A percentile compares a stretch with the other conserved stretches of the same genome.
Evolutionary conservation across 2,888 invertebrate species (phyloP).

Genomic region (Dione vanillae): DNA sequence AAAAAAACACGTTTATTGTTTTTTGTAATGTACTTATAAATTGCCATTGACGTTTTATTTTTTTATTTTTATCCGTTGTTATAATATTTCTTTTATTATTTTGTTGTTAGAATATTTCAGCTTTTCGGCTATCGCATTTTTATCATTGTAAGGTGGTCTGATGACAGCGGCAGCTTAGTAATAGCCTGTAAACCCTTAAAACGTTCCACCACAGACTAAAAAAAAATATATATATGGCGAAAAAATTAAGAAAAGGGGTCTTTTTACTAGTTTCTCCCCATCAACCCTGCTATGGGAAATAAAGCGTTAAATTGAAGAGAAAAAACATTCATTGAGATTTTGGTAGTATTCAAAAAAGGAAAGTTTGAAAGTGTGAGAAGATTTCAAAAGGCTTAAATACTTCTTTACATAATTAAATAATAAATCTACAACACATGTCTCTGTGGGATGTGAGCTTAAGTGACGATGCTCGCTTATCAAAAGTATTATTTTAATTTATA

Average conservation of each 20-base stretch:
- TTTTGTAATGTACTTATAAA: no score
- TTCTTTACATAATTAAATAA: slow-evolving; percentile 37
- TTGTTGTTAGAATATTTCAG: no score
- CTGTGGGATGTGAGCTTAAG: slow-evolving; percentile 14
- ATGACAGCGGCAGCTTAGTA: no score
- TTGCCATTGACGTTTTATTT: no score
- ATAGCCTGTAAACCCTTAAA: no score
- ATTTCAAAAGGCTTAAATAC: slow-evolving; percentile 29
- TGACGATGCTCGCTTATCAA: slow-evolving; percentile 9
- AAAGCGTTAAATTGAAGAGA: not conserved
- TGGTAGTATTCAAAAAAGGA: slow-evolving; percentile 3
- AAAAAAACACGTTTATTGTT: no score
- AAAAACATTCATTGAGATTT: not conserved
- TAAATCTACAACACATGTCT: slow-evolving; percentile 28
- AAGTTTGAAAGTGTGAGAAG: slow-evolving; percentile 24
- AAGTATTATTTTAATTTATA: not conserved
- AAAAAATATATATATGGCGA: no score
- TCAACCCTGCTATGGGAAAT: not conserved
- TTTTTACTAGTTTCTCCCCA: not conserved
- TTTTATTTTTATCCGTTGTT: no score
- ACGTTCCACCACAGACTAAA: no score
- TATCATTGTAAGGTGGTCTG: no score
- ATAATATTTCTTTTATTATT: no score
- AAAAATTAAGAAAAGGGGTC: not conserved
- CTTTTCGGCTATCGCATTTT: no score